Evolutionary conservation across 1,140 invertebrate genomes (phyloP), one percentile per base, ranked within the genome.

Genomic region (Planococcus citri): DNA sequence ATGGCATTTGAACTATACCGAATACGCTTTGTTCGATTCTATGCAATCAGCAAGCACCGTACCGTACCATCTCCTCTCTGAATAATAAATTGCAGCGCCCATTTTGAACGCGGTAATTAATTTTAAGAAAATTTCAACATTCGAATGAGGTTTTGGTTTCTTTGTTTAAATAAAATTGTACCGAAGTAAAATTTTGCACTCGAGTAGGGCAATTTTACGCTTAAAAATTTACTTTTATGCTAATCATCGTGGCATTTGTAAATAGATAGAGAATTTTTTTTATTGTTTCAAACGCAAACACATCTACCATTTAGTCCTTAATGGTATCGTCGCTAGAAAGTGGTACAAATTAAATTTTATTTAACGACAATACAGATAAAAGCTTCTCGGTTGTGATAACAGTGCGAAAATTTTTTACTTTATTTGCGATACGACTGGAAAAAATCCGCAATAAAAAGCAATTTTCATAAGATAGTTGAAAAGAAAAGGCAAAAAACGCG

Each of bases 291-390:
- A 33, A 33, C 29, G 29, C 12, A 33, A 33, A 33, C 29, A 33
- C 29, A 33, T 33, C 29, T 12, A 33, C 4, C 29, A 33, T 33
- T 33, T 33, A 33, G 29, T 33, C 29, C n/a, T 33, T 51, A 51
- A 51, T 51, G 41, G 41, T 51, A 51, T 51, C 10, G 41, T 51
- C n/a, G 41, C 10, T 17, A 3, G 6, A n/a, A 51, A 33, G 29
- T 33, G 29, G 29, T 12, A 51, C 41, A 20, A 51, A 51, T 51
- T 51, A 51, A 51, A 14, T 51, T 51, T 51, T 51, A 51, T 51
- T 51, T 51, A 51, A 51, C 41, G 41, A n/a, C 41, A 51, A 51
- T 51, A 51, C 41, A 51, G 41, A 51, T 51, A 51, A 51, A 51
- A 51, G 41, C 41, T 51, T 51, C 41, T 6, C 17, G 2, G 41